These are phyloP conservation scores for Aleiodes alternator DNA, from an alignment of 2,888 invertebrate genomes.

Conservation along the genomic window DNA sequence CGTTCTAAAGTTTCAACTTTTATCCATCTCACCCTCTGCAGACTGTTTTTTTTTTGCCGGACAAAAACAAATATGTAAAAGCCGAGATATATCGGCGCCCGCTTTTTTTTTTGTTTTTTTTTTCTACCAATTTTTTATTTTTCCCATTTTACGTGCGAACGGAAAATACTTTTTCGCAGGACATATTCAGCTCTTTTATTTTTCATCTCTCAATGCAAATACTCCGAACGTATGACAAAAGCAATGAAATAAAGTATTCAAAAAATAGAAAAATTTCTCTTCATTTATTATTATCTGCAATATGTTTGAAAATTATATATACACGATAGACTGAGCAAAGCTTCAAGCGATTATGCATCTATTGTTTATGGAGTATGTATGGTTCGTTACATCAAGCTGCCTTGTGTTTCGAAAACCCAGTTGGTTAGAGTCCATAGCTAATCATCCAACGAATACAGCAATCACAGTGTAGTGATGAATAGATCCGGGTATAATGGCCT, in stretches of 20 bases:
- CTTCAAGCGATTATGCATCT: too few relatives aligned
- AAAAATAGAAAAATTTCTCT: not conserved
- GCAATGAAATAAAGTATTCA: too few relatives aligned
- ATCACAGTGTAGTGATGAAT: conserved; percentile 7
- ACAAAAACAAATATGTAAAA: conserved; percentile 30
- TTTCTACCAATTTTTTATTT: not conserved
- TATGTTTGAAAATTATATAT: too few relatives aligned
- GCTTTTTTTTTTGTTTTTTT: too few relatives aligned
- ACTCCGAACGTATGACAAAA: too few relatives aligned
- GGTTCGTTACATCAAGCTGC: too few relatives aligned
- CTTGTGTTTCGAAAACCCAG: too few relatives aligned
- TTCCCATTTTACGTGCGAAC: conserved; percentile 17
- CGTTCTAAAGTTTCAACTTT: conserved; percentile 28
- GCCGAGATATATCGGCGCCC: conserved; percentile 13
- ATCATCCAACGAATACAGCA: not conserved
- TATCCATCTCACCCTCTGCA: conserved; percentile 7
- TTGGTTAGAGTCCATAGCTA: not conserved
- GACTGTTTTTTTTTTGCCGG: not conserved
- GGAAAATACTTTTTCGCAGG: not conserved
- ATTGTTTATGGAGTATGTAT: too few relatives aligned
- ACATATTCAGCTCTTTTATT: not conserved
- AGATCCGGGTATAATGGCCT: conserved; percentile 1
- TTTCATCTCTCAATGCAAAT: too few relatives aligned
- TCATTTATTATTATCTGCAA: too few relatives aligned
- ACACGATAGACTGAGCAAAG: too few relatives aligned